phyloP scores from a whole-genome alignment of 2,113 vertebrate species.

The Stegastes partitus region DNA sequence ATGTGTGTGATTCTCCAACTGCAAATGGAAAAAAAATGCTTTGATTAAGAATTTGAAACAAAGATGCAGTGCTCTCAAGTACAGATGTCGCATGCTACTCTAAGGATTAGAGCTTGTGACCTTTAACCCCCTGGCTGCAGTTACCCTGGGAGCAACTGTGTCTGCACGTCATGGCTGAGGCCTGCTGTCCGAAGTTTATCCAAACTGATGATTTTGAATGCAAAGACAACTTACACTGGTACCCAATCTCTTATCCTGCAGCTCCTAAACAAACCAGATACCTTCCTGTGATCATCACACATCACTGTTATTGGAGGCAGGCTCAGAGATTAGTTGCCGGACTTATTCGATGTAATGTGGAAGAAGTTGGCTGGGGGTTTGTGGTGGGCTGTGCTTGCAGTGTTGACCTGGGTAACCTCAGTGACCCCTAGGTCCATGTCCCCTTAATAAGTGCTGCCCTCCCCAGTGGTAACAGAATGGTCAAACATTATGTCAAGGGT shows the following conservation, averaged over 20 bases:
- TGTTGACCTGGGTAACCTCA: conserved; percentile 80
- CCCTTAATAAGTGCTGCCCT: conserved; percentile 85
- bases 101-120: conserved; percentile 54
- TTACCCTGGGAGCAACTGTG: conserved; percentile 37
- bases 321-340: not conserved
- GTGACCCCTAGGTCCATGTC: conserved; percentile 79
- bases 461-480: conserved; percentile 85
- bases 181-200: conserved; percentile 16
- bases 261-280: conserved; percentile 7
- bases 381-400: conserved; percentile 45
- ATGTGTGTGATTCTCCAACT: not conserved
- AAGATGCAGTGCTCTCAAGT: conserved; percentile 30
- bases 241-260: not conserved
- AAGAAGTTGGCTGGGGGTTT: conserved; percentile 26
- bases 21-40: not conserved
- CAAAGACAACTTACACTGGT: not conserved
- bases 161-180: conserved; percentile 33
- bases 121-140: conserved; percentile 49
- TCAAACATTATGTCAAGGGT: conserved; percentile 89
- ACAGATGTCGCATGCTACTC: conserved; percentile 41
- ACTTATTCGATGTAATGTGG: conserved; percentile 5
- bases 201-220: conserved; percentile 8
- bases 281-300: not conserved
- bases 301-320: not conserved
- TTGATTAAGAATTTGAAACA: not conserved